phyloP scores from a whole-genome alignment of 1,140 invertebrate genomes.

The Hydropsyche tenuis region DNA sequence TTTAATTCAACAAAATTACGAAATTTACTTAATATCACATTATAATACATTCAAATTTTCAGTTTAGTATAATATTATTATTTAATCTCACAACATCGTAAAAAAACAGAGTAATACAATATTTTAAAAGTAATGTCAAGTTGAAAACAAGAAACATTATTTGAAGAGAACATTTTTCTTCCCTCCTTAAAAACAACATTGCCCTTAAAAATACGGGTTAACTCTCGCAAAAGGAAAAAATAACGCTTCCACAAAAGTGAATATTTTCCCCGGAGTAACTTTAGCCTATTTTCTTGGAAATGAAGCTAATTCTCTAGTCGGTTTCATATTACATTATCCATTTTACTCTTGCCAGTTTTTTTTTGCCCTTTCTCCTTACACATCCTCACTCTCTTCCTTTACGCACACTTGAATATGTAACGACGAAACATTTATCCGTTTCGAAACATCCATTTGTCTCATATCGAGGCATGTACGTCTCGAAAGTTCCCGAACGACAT shows the following conservation, averaged over 20 bases:
- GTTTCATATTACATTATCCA: slow-evolving; percentile 36
- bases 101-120: too few species aligned
- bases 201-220: slow-evolving; percentile 3
- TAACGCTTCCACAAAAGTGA: slow-evolving; percentile 13
- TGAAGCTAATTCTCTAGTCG: slow-evolving; percentile 34
- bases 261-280: slow-evolving; percentile 16
- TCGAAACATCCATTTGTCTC: too few species aligned
- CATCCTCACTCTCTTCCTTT: too few species aligned
- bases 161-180: too few species aligned
- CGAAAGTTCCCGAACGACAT: background rate
- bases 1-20: too few species aligned
- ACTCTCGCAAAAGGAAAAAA: slow-evolving; percentile 13
- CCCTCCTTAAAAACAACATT: background rate
- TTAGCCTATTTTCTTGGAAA: slow-evolving; percentile 30
- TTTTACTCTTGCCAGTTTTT: slow-evolving; percentile 25
- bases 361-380: background rate
- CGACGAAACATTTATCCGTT: too few species aligned
- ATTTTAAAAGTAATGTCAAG: too few species aligned
- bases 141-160: too few species aligned
- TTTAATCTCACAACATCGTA: background rate
- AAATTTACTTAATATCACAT: too few species aligned
- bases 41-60: background rate
- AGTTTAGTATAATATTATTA: too few species aligned
- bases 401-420: too few species aligned
- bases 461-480: background rate